Evolutionary conservation across 2,888 invertebrate genomes (phyloP), one percentile per base, ranked within the genome.

Genomic region (Agrochola circellaris): DNA sequence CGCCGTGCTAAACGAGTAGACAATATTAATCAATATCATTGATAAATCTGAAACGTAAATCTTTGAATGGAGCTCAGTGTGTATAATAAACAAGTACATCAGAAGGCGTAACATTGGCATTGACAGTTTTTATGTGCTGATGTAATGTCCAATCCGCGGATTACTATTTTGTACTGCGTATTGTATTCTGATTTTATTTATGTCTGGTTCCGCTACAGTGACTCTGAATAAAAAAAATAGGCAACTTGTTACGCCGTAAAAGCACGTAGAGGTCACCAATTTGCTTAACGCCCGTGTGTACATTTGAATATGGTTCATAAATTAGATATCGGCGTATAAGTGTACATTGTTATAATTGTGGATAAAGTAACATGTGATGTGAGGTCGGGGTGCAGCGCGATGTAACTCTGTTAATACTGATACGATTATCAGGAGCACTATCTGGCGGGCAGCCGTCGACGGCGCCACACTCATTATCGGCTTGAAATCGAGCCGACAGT

Each of bases 91-190:
- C 83, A 86, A 84, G 89, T 89, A 85, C 77, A 76, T 89, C 90
- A 85, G 51, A 51, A 91, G 91, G 90, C 92, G 93, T 93, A 93
- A 92, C 93, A 94, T 93, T 94, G 94, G 92, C 94, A 95, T 94
- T 94, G 94, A 91, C 91, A 92, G 91, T 94, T 95, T 95, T 95
- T 94, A 91, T 88, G 82, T 83, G 92, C 90, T 94, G 93, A 93
- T 93, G 93, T 95, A 94, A 95, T 91, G 90, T 88, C 91, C 89
- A 90, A 92, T 90, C 87, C 85, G 88, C 88, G 89, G 90, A 91
- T 92, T 90, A 91, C 89, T 91, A 89, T 89, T 90, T 88, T 86
- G 90, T 90, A 86, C 87, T 91, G 87, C 87, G 91, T 90, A 93
- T 94, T 95, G 93, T 95, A 92, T 94, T 93, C 91, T 89, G 89